Base-by-base conservation (phyloP, 2,888 invertebrate genomes). In the Gari tellinella region DNA sequence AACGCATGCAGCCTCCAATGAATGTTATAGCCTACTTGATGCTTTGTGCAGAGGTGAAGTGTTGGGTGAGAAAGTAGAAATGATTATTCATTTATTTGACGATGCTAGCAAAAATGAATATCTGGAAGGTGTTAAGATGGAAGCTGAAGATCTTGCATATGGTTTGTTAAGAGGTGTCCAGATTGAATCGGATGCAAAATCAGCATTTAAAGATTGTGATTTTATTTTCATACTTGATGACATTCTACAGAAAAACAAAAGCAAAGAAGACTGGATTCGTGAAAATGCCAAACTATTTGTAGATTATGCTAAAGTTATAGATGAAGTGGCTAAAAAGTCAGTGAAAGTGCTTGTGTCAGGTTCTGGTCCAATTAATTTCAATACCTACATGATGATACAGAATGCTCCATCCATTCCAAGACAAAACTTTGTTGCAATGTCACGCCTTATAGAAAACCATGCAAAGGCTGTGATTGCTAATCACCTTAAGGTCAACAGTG, bases 331-430 rank as follows among this genome's bases (percentile, higher is more conserved):
- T 4, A 72, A 77, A 25, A 83, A 80, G 40, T 84, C 87, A 63
- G 88, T 86, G 19, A 88, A 88, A 70, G 88, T 91, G 14, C 69
- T 91, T 19, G 52, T 91, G 10, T 86, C 85, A 43, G 90, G 91
- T 12, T 61, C 56, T 51, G 90, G 90, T 25, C 90, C 91, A 7
- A 61, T 89, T n/a, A 91, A 91, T 73, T 87, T 90, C 55, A 88
- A 87, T 70, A 81, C 87, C 10, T 82, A 68, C 62, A 87, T 90
- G 80, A 78, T 91, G 81, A 80, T 87, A 19, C 68, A 86, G 52
- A 85, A 87, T 82, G 87, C 88, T n/a, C 86, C 88, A 2, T 80
- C 83, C 31, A 82, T 91, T 53, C 83, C 83, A 15, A 62, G 81
- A 31, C 83, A 88, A 51, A 91, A 91, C 70, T 81, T 91, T 70